Evolutionary conservation across 1,140 invertebrate species (phyloP).

Genomic region (Aphelinus atriplicis): DNA sequence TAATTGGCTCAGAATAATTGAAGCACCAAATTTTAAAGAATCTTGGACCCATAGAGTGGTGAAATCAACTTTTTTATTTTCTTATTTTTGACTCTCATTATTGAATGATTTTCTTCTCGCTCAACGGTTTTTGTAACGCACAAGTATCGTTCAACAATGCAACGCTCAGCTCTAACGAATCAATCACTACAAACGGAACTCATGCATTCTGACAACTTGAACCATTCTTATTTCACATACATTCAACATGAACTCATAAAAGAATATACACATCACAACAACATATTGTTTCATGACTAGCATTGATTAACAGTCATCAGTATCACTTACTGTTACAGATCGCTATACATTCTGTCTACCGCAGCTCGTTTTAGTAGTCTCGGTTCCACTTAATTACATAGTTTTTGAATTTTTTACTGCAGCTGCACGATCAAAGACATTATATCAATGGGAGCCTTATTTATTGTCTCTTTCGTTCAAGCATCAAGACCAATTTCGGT

Average conservation of each 20-base stretch:
- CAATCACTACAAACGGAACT: neutral
- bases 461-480: slow-evolving; percentile 28
- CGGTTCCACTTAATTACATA: neutral
- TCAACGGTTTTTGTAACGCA: neutral
- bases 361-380: neutral
- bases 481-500: neutral
- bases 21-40: slow-evolving; percentile 18
- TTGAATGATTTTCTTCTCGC: slow-evolving; percentile 14
- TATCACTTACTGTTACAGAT: neutral
- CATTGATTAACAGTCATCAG: slow-evolving; percentile 28
- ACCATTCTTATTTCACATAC: slow-evolving; percentile 24
- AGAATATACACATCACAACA: slow-evolving; percentile 49
- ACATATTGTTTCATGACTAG: slow-evolving; percentile 32
- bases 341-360: neutral
- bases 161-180: neutral
- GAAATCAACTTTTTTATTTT: neutral
- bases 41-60: slow-evolving; percentile 27
- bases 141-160: neutral
- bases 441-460: neutral
- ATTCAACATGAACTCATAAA: slow-evolving; percentile 51
- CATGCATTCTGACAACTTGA: neutral
- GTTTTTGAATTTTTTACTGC: neutral
- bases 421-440: neutral
- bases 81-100: neutral
- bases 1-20: neutral